Evolutionary conservation across 92 coral and sea anemone species (phyloP).

Genomic region (Desmophyllum pertusum): DNA sequence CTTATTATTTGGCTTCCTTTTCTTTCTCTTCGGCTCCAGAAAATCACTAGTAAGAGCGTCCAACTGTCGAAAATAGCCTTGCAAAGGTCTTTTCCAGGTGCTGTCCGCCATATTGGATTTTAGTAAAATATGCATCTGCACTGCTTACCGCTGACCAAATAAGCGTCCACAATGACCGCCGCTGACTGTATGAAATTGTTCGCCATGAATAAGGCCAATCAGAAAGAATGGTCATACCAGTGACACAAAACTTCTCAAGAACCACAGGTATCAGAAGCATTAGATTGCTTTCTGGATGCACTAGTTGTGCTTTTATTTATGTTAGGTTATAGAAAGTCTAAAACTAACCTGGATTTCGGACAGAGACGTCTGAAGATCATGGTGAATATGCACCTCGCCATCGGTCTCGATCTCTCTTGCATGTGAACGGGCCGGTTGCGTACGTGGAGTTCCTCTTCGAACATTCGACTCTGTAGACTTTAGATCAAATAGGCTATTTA

Average conservation of each 20-base stretch:
- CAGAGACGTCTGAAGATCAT: too few relatives aligned
- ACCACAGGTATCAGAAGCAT: too few relatives aligned
- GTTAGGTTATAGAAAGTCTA: too few relatives aligned
- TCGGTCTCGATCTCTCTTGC: background rate
- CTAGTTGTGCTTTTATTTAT: too few relatives aligned
- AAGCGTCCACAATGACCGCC: slow-evolving; percentile 6
- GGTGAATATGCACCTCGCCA: slow-evolving; percentile 5
- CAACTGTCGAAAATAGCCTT: slow-evolving; percentile 9
- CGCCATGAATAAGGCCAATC: too few relatives aligned
- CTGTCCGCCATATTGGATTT: slow-evolving; percentile 1
- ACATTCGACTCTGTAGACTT: background rate
- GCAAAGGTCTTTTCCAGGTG: background rate
- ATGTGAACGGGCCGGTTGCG: background rate
- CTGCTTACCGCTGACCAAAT: slow-evolving; percentile 22
- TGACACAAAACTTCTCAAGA: too few relatives aligned
- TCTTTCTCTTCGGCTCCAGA: slow-evolving; percentile 2
- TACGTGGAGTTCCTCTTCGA: background rate
- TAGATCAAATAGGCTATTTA: background rate
- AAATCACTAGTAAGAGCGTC: slow-evolving; percentile 8
- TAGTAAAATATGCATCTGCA: background rate
- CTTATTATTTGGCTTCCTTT: too few relatives aligned
- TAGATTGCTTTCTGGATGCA: too few relatives aligned
- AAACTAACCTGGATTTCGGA: too few relatives aligned
- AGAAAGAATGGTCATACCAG: too few relatives aligned
- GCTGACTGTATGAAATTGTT: too few relatives aligned